Evolutionary conservation across 2,113 vertebrate genomes (phyloP).

Genomic region (Danionella cerebrum): DNA sequence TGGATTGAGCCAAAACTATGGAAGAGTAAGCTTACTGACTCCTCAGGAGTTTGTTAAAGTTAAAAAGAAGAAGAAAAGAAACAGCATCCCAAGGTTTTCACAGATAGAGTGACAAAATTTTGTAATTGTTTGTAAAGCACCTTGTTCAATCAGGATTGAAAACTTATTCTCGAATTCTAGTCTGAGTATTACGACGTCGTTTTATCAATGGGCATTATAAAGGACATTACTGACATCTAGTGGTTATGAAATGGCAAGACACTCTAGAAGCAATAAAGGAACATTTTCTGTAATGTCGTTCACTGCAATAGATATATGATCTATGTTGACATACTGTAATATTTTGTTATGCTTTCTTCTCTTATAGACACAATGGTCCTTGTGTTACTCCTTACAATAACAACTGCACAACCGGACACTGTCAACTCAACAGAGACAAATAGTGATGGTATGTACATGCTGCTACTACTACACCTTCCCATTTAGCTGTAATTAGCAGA

Average conservation of each 20-base stretch:
- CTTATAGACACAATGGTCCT: slow-evolving; percentile 64
- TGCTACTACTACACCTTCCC: too few species aligned
- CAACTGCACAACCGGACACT: slow-evolving; percentile 35
- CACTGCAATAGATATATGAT: too few species aligned
- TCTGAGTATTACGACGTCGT: neutral
- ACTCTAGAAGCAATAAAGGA: neutral
- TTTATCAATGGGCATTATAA: neutral
- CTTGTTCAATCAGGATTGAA: too few species aligned
- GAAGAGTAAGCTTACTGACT: too few species aligned
- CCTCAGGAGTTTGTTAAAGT: too few species aligned
- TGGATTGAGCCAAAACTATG: too few species aligned
- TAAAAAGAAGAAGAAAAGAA: too few species aligned
- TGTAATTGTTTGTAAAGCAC: too few species aligned
- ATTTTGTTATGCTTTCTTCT: neutral
- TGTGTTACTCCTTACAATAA: slow-evolving; percentile 55
- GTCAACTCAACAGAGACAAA: slow-evolving; percentile 46
- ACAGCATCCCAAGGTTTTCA: too few species aligned
- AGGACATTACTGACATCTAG: neutral
- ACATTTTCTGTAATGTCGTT: too few species aligned
- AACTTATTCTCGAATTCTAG: neutral
- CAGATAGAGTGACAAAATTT: too few species aligned
- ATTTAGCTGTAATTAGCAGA: too few species aligned
- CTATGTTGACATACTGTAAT: neutral
- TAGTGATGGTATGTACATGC: neutral
- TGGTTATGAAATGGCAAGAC: neutral